Conservation (phyloP, 2,888 invertebrate species). For the Sesia apiformis region DNA sequence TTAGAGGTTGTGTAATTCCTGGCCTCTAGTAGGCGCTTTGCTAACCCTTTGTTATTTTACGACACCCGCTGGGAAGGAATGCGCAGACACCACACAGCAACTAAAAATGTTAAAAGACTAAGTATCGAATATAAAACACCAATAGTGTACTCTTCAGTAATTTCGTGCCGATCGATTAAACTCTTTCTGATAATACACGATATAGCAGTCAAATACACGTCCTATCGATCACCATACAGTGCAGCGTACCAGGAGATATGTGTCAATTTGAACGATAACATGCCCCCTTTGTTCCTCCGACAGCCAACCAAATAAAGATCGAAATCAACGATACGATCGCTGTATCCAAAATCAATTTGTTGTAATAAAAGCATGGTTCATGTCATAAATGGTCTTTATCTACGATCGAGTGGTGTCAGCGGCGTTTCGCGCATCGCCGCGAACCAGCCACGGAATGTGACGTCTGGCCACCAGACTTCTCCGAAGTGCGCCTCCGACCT, state of each 20-base stretch:
- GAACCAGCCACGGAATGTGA: constrained; percentile 36
- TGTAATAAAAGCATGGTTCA: constrained; percentile 60
- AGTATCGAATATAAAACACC: no score
- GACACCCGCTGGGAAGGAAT: no score
- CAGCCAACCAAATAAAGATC: constrained; percentile 27
- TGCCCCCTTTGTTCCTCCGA: constrained; percentile 24
- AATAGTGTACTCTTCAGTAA: no score
- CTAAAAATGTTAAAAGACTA: no score
- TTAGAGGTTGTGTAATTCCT: no score
- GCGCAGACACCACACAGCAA: no score
- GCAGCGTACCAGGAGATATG: constrained; percentile 18
- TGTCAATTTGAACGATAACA: constrained; percentile 50
- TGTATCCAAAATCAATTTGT: constrained; percentile 64
- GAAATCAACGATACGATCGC: constrained; percentile 9
- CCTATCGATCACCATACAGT: constrained; percentile 35
- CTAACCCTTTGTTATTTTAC: no score
- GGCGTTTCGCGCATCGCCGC: constrained; percentile 54
- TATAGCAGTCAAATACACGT: constrained; percentile 4
- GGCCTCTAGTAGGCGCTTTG: no score
- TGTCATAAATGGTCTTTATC: constrained; percentile 66
- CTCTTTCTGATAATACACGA: no score
- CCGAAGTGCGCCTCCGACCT: constrained; percentile 42
- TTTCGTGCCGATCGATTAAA: no score
- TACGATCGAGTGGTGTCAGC: constrained; percentile 57
- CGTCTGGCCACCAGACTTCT: constrained; percentile 42